A percentile compares a stretch with the other conserved stretches of the same genome.
Conservation (phyloP, 2,888 invertebrate species). For the Chaitophorus viminalis region DNA sequence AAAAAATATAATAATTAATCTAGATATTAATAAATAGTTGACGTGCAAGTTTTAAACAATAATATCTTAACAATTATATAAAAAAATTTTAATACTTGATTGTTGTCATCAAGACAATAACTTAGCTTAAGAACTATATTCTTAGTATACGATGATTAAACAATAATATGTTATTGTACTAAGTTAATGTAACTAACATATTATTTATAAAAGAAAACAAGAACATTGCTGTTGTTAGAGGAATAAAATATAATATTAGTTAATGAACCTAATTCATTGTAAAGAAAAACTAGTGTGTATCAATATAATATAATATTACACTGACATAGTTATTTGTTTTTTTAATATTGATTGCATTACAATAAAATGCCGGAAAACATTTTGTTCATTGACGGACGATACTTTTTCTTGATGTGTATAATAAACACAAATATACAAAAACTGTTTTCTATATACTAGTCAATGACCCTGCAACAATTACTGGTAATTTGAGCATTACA, state of each 20-base stretch:
- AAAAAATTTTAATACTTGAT: slow-evolving; percentile 42
- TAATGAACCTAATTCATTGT: slow-evolving; percentile 44
- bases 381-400: slow-evolving; percentile 16
- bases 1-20: slow-evolving; percentile 34
- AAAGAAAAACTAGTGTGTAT: slow-evolving; percentile 2
- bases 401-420: background rate
- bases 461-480: slow-evolving; percentile 50
- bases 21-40: slow-evolving; percentile 9
- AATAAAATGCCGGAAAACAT: slow-evolving; percentile 2
- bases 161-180: slow-evolving; percentile 26
- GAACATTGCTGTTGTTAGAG: slow-evolving; percentile 43
- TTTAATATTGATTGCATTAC: background rate
- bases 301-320: slow-evolving; percentile 27
- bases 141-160: slow-evolving; percentile 43
- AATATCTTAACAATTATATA: slow-evolving; percentile 15
- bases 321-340: slow-evolving; percentile 2
- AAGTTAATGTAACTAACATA: slow-evolving; percentile 33
- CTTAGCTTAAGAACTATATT: slow-evolving; percentile 45
- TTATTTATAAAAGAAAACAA: slow-evolving; percentile 42
- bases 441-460: background rate
- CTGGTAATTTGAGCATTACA: slow-evolving; percentile 50
- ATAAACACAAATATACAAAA: slow-evolving; percentile 7
- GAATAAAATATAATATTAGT: slow-evolving; percentile 47
- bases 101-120: slow-evolving; percentile 10
- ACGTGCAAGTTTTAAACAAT: slow-evolving; percentile 2